Conservation (phyloP, 2,888 invertebrate species). For the Ypsolopha scabrella region DNA sequence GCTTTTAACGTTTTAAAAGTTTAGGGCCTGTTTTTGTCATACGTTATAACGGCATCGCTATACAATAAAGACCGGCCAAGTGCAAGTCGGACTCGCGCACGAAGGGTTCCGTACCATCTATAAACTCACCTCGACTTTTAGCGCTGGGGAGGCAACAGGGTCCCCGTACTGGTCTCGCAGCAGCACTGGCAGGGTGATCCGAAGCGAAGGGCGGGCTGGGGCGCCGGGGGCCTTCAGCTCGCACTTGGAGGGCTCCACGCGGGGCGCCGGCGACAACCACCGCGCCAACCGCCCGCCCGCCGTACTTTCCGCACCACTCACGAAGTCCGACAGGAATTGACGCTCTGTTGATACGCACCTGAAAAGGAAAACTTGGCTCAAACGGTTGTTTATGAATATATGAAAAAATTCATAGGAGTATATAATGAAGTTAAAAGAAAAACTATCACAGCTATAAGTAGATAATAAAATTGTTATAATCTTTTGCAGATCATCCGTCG, state of each 20-base stretch:
- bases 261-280: constrained; percentile 95
- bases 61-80: no score
- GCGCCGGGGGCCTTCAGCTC: constrained; percentile 78
- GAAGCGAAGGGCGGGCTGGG: constrained; percentile 76
- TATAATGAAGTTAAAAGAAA: no score
- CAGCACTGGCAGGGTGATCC: constrained; percentile 73
- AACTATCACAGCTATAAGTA: no score
- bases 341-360: constrained; percentile 92
- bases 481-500: no score
- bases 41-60: no score
- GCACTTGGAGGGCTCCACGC: constrained; percentile 89
- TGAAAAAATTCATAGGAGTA: no score
- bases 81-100: no score
- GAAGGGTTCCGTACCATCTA: no score
- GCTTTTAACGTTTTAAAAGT: no score
- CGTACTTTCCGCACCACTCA: constrained; percentile 84
- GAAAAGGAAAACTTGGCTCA: constrained; percentile 24
- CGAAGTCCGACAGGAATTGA: constrained; percentile 93
- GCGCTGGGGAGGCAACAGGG: constrained; percentile 83
- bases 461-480: no score
- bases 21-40: no score
- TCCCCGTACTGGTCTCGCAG: constrained; percentile 95
- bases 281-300: constrained; percentile 94
- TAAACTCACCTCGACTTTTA: constrained; percentile 77
- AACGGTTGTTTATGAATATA: no score